Evolutionary conservation across 1,140 invertebrate species (phyloP).

Genomic region (Magallana angulata): DNA sequence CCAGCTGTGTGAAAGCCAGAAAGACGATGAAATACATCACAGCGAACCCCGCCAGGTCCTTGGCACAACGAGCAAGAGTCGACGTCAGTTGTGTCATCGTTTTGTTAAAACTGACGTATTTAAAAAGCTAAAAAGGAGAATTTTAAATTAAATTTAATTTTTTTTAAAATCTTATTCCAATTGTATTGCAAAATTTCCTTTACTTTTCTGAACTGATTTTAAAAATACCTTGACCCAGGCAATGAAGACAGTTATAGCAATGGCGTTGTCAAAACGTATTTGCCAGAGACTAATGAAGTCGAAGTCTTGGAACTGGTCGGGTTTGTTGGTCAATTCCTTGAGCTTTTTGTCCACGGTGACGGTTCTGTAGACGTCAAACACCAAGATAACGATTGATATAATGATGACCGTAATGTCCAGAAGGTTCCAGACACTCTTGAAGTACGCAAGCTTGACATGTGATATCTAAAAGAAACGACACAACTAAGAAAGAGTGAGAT

Average conservation of each 20-base stretch:
- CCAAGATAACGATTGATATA: constrained; percentile 74
- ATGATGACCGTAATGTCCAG: constrained; percentile 84
- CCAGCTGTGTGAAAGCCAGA: constrained; percentile 86
- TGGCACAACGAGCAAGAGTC: constrained; percentile 85
- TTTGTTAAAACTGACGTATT: constrained; percentile 87
- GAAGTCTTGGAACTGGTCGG: constrained; percentile 80
- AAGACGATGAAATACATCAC: constrained; percentile 92
- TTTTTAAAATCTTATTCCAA: too few relatives aligned
- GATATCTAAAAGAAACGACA: constrained; percentile 77
- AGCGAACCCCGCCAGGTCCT: constrained; percentile 87
- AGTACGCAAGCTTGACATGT: constrained; percentile 82
- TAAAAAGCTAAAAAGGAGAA: constrained; percentile 79
- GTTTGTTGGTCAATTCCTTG: constrained; percentile 75
- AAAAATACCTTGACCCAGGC: constrained; percentile 82
- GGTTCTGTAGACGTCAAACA: constrained; percentile 77
- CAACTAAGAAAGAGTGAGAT: background rate
- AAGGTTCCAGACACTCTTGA: constrained; percentile 84
- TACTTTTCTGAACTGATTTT: too few relatives aligned
- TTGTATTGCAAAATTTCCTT: too few relatives aligned
- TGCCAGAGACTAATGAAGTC: constrained; percentile 81
- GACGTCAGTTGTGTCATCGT: constrained; percentile 88
- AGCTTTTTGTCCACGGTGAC: constrained; percentile 70
- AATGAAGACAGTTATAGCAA: constrained; percentile 83
- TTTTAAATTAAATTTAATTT: constrained; percentile 24
- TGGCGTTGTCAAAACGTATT: constrained; percentile 81